These are phyloP conservation scores for Ceyx cyanopectus DNA, from an alignment of 2,113 vertebrate species.

Conservation along the genomic window DNA sequence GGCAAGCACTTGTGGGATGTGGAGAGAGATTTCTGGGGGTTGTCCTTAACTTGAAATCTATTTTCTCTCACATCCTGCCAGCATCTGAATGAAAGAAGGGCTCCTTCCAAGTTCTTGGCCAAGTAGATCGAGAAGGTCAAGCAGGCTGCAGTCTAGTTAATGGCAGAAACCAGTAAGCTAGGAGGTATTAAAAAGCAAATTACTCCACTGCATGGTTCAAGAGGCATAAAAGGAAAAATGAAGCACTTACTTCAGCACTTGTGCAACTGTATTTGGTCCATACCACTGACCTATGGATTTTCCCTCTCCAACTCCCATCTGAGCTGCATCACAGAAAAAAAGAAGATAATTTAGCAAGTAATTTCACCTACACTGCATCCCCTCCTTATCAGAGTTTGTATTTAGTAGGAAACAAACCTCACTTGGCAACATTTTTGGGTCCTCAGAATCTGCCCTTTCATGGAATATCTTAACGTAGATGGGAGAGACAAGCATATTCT, in stretches of 20 bases:
- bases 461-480: not conserved
- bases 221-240: not conserved
- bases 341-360: not conserved
- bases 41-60: not conserved
- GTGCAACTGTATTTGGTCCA: slow-evolving; percentile 97
- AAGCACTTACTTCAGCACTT: slow-evolving; percentile 93
- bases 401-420: not conserved
- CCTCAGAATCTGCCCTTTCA: not conserved
- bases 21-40: not conserved
- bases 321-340: slow-evolving; percentile 82
- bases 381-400: not conserved
- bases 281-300: slow-evolving; percentile 99
- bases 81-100: not conserved
- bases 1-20: not conserved
- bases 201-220: not conserved
- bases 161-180: not conserved
- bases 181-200: not conserved
- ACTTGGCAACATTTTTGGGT: not conserved
- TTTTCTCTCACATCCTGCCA: not conserved
- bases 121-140: not conserved
- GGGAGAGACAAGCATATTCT: not conserved
- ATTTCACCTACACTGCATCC: not conserved
- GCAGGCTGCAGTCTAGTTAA: not conserved
- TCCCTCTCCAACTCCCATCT: slow-evolving; percentile 99
- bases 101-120: not conserved